A percentile compares a stretch with the other conserved stretches of the same genome.
Conservation (phyloP, 2,888 invertebrate species). For the Drepana falcataria region DNA sequence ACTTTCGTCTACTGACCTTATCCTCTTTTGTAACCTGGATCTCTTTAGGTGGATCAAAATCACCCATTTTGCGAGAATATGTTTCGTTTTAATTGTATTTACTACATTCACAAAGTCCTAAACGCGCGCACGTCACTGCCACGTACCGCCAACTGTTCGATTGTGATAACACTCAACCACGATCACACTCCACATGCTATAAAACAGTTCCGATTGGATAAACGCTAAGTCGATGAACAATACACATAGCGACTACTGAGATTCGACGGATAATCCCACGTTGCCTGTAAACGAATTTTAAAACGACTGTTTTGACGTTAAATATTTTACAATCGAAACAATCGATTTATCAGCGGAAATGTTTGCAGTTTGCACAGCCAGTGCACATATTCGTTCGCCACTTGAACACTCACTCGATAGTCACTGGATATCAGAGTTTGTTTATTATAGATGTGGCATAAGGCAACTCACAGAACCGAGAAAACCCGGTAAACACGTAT, state of each 20-base stretch:
- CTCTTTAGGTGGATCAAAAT: constrained; percentile 28
- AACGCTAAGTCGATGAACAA: constrained; percentile 19
- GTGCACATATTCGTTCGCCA: constrained; percentile 18
- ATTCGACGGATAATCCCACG: constrained; percentile 40
- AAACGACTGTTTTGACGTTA: constrained; percentile 23
- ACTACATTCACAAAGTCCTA: constrained; percentile 4
- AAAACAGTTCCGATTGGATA: constrained; percentile 37
- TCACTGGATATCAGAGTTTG: no score
- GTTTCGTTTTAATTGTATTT: constrained; percentile 7
- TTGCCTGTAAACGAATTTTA: constrained; percentile 27
- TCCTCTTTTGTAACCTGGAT: constrained; percentile 17
- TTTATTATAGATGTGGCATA: no score
- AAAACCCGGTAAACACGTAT: no score
- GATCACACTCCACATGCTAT: constrained; percentile 27
- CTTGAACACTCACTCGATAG: not conserved
- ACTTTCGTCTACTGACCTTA: constrained; percentile 39
- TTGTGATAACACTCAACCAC: constrained; percentile 48
- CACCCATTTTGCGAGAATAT: constrained; percentile 35
- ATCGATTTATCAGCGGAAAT: constrained; percentile 43
- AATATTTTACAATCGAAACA: constrained; percentile 38
- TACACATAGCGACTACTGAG: constrained; percentile 27
- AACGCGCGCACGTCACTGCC: constrained; percentile 50
- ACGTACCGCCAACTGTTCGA: constrained; percentile 59
- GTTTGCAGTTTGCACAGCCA: constrained; percentile 54
- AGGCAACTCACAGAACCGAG: no score